Evolutionary conservation across 2,113 vertebrate species (phyloP).

Genomic region (Sardina pilchardus): DNA sequence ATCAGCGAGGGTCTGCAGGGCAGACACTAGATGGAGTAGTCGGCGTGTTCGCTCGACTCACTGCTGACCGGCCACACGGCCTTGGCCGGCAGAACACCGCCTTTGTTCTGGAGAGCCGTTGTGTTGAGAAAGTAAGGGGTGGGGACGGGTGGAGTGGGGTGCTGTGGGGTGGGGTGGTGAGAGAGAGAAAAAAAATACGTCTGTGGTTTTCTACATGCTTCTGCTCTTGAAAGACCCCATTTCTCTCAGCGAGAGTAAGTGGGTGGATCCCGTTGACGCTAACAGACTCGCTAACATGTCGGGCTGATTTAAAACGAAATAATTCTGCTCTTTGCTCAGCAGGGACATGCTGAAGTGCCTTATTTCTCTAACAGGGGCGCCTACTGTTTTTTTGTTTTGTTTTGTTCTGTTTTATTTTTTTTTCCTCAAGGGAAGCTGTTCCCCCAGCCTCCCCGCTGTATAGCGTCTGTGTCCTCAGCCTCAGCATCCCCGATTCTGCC

Average conservation of each 20-base stretch:
- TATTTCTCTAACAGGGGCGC: not conserved
- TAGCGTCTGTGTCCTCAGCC: not conserved
- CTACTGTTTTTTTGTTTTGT: not conserved
- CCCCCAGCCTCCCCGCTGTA: not conserved
- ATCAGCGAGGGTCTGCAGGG: not conserved
- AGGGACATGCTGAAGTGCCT: not conserved
- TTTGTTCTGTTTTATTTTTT: not conserved
- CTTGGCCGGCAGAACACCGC: not conserved
- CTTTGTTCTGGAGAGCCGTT: conserved; percentile 12
- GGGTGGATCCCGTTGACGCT: conserved; percentile 9
- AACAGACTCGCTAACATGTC: conserved; percentile 7
- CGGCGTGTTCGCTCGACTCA: conserved; percentile 20
- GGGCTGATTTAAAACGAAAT: conserved; percentile 7
- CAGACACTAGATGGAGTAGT: conserved; percentile 51
- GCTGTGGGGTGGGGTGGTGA: no score
- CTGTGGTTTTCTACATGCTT: conserved; percentile 11
- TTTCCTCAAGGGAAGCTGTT: not conserved
- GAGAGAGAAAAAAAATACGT: not conserved
- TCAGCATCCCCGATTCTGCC: not conserved
- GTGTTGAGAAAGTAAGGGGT: not conserved
- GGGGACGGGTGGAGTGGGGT: not conserved
- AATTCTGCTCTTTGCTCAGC: not conserved
- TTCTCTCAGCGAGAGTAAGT: not conserved
- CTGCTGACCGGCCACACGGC: not conserved
- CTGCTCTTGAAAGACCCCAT: not conserved